Evolutionary conservation across 2,888 invertebrate species (phyloP).

Genomic region (Eupithecia subfuscata): DNA sequence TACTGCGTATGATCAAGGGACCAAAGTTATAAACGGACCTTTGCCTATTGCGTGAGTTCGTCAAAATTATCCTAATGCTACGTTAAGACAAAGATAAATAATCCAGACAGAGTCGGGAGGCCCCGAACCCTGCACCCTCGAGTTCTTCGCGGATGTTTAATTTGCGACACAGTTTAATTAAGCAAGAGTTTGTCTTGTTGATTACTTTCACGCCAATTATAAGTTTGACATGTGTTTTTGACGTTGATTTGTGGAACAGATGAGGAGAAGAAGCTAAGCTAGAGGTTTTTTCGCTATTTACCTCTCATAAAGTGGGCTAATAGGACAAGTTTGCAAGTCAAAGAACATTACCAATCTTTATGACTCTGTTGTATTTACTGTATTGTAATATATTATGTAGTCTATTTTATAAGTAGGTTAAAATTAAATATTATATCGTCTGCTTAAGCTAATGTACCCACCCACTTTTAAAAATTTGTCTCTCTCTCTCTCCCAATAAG

Average conservation of each 20-base stretch:
- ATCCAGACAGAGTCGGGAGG: constrained; percentile 8
- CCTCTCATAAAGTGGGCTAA: too few relatives aligned
- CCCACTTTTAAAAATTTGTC: too few relatives aligned
- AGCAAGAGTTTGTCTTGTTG: constrained; percentile 79
- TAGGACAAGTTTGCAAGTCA: too few relatives aligned
- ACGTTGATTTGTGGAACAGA: constrained; percentile 55
- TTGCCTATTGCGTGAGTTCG: not conserved
- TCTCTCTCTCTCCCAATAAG: too few relatives aligned
- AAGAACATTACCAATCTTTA: too few relatives aligned
- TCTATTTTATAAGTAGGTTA: too few relatives aligned
- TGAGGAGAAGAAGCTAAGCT: too few relatives aligned
- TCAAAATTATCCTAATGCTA: constrained; percentile 4
- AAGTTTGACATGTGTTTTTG: constrained; percentile 72
- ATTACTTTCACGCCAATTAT: constrained; percentile 78
- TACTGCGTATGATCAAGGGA: not conserved
- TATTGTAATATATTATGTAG: too few relatives aligned
- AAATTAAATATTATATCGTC: too few relatives aligned
- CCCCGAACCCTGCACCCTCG: constrained; percentile 41
- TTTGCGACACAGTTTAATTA: constrained; percentile 81
- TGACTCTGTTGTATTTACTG: too few relatives aligned
- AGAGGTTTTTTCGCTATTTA: too few relatives aligned
- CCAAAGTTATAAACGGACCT: not conserved
- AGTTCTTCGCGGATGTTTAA: constrained; percentile 74
- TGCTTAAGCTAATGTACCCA: too few relatives aligned
- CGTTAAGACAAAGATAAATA: constrained; percentile 11